These are phyloP conservation scores for Hermatobates lingyangjiaoensis DNA, from an alignment of 1,140 invertebrate genomes.

Conservation along the genomic window DNA sequence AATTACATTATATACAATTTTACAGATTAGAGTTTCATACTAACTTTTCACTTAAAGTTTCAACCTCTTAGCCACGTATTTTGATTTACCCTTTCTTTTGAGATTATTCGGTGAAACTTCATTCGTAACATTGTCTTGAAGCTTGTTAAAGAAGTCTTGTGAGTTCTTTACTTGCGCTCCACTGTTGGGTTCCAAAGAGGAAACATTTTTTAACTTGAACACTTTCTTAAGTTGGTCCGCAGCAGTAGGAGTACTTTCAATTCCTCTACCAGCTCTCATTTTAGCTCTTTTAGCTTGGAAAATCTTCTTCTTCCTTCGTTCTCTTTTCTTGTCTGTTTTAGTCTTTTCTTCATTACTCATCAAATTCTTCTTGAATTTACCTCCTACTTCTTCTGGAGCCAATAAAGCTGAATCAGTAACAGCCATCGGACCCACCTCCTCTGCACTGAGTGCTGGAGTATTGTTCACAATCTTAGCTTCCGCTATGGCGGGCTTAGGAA, in stretches of 20 bases:
- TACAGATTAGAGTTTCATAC: too few relatives aligned
- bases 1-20: too few relatives aligned
- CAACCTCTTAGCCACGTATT: too few relatives aligned
- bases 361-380: slow-evolving; percentile 46
- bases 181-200: slow-evolving; percentile 28
- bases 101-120: too few relatives aligned
- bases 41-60: too few relatives aligned
- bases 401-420: slow-evolving; percentile 67
- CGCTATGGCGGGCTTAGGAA: slow-evolving; percentile 62
- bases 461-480: slow-evolving; percentile 86
- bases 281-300: slow-evolving; percentile 41
- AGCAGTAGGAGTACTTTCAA: slow-evolving; percentile 2
- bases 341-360: slow-evolving; percentile 64
- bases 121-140: slow-evolving; percentile 37
- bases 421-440: slow-evolving; percentile 83
- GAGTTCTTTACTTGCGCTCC: slow-evolving; percentile 51
- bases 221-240: slow-evolving; percentile 4
- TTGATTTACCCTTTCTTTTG: too few relatives aligned
- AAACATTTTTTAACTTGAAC: slow-evolving; percentile 16
- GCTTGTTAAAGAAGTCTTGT: slow-evolving; percentile 57
- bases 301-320: slow-evolving; percentile 70
- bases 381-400: slow-evolving; percentile 85
- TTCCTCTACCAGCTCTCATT: slow-evolving; percentile 18
- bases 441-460: slow-evolving; percentile 75
- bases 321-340: slow-evolving; percentile 73